phyloP scores from a whole-genome alignment of 2,797 vertebrate species.

The Merluccius polli region DNA sequence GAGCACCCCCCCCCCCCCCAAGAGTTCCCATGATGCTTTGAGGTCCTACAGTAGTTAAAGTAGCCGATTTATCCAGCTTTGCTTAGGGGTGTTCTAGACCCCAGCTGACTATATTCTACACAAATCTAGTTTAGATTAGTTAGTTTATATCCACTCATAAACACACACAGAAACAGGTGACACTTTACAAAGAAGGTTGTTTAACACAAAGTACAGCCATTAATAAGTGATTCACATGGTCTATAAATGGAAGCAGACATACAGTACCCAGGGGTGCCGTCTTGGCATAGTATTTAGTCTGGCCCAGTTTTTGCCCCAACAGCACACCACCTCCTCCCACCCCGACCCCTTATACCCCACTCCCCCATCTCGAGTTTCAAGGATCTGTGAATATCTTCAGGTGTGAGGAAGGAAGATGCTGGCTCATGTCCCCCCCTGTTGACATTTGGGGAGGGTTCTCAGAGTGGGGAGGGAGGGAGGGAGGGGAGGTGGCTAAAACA shows the following conservation, averaged over 20 bases:
- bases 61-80: too few species aligned
- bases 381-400: conserved; percentile 56
- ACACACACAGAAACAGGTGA: neutral
- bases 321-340: neutral
- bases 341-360: neutral
- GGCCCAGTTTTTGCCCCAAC: neutral
- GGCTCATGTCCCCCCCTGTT: conserved; percentile 3
- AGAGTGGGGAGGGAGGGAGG: neutral
- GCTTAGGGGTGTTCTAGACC: too few species aligned
- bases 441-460: neutral
- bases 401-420: conserved; percentile 16
- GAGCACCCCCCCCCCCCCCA: too few species aligned
- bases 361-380: conserved; percentile 44
- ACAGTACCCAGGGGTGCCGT: neutral
- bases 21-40: too few species aligned
- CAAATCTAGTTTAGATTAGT: too few species aligned
- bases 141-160: neutral
- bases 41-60: too few species aligned
- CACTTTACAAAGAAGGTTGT: neutral
- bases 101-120: too few species aligned
- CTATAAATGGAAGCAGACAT: neutral
- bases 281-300: conserved; percentile 19
- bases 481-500: neutral
- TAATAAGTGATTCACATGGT: neutral
- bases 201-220: neutral